These are phyloP conservation scores for Papilio glaucus DNA, from an alignment of 1,140 invertebrate species.

Conservation along the genomic window DNA sequence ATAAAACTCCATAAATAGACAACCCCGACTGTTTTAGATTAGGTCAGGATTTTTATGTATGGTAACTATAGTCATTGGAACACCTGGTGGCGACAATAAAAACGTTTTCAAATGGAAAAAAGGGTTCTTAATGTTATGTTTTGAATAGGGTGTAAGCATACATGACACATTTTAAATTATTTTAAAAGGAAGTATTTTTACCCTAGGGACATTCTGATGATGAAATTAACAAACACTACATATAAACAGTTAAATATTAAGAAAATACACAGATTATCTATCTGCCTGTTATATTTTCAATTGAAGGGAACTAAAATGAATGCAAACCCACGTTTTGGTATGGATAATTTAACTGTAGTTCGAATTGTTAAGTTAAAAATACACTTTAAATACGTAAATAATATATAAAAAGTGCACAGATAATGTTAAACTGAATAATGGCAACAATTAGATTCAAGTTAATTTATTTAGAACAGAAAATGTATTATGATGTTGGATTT, in stretches of 20 bases:
- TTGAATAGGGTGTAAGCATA: neutral
- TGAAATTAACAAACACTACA: no score
- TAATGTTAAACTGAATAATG: no score
- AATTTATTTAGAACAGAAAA: no score
- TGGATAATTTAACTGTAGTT: no score
- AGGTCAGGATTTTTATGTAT: constrained; percentile 34
- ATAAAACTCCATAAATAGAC: constrained; percentile 32
- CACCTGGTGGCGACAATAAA: constrained; percentile 26
- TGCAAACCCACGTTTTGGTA: no score
- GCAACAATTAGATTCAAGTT: no score
- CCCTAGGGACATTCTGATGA: neutral
- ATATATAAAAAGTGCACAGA: no score
- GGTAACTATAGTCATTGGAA: constrained; percentile 2
- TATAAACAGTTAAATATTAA: no score
- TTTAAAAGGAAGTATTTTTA: neutral
- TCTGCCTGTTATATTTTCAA: no score
- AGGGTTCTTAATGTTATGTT: constrained; percentile 12
- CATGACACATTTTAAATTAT: constrained; percentile 1
- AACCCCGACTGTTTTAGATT: constrained; percentile 25
- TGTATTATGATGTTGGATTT: no score
- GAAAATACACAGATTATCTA: no score
- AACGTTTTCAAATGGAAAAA: neutral
- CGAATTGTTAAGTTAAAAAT: neutral
- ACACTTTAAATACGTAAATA: neutral
- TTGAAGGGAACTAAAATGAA: no score